Percentiles rank a stretch among this genome's conserved stretches.
Evolutionary conservation across 1,140 invertebrate species (phyloP).

Genomic region (Linepithema humile): DNA sequence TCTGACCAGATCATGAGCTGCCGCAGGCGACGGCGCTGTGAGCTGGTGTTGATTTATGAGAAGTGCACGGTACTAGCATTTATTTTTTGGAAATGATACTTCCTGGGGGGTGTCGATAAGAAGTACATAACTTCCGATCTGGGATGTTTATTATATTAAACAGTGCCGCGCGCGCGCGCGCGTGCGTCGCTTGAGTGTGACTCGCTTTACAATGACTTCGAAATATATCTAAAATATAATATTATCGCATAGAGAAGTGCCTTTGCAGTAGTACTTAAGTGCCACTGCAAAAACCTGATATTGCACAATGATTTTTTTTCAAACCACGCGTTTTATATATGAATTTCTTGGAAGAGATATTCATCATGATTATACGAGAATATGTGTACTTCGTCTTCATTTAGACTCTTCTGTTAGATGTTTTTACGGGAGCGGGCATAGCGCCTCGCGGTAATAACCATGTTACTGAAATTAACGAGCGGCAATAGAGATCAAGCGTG

Average conservation of each 20-base stretch:
- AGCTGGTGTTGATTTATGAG: slow-evolving; percentile 50
- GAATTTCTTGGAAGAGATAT: slow-evolving; percentile 23
- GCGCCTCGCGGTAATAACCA: slow-evolving; percentile 40
- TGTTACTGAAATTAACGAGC: slow-evolving; percentile 50
- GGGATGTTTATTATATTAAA: slow-evolving; percentile 22
- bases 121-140: slow-evolving; percentile 35
- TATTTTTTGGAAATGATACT: slow-evolving; percentile 33
- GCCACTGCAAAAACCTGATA: not conserved
- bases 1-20: slow-evolving; percentile 34
- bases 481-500: slow-evolving; percentile 34
- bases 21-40: slow-evolving; percentile 3
- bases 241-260: not conserved
- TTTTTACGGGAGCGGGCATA: slow-evolving; percentile 9
- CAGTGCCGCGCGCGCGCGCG: not conserved
- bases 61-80: not conserved
- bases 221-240: not conserved
- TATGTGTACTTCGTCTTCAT: slow-evolving; percentile 30
- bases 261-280: not conserved
- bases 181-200: not conserved
- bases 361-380: slow-evolving; percentile 23
- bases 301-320: slow-evolving; percentile 24
- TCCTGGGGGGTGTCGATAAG: not conserved
- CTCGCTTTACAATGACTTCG: not conserved
- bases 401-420: slow-evolving; percentile 15
- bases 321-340: not conserved